Evolutionary conservation across 2,888 invertebrate genomes (phyloP), one percentile per base, ranked within the genome.

Genomic region (Harpagoxenus sublaevis): DNA sequence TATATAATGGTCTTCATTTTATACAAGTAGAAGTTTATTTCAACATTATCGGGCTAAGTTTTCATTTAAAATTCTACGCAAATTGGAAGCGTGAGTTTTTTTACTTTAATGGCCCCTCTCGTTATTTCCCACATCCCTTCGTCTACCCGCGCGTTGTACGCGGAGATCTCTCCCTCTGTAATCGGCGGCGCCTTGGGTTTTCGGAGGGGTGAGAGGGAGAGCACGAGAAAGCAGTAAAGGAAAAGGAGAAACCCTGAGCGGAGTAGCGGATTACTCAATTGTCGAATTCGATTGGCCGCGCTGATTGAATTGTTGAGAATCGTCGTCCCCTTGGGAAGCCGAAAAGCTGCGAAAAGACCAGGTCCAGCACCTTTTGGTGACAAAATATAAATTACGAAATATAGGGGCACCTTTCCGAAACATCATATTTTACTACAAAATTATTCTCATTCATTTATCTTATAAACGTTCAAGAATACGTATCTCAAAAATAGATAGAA

Each of bases 231-330:
- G 55, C 23, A 83, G 63, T 74, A 75, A 74, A 84, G 70, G 65
- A 73, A 83, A 85, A 83, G 66, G 70, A 81, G 79, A 83, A 86
- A 82, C 79, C 90, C 73, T 66, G 89, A 87, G 55, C 85, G 82
- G 84, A 70, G 78, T 75, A 85, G 87, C 83, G 85, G 84, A 88
- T 90, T 89, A 89, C 88, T 86, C 90, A 89, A 90, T 90, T 84
- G 90, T 90, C 87, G 89, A 88, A 88, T 89, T 88, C 85, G 88
- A 90, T 90, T 90, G 91, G 87, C 88, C 86, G 85, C 85, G 89
- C 87, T 90, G 90, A 90, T 90, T 89, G 90, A 90, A 90, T 90
- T 89, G 84, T 83, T 84, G 89, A 81, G 89, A 90, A 90, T 90
- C 86, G 85, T 77, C 82, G 78, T 74, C 10, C 85, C 51, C 75